Conservation (phyloP, 1,140 invertebrate species). For the Lepidurus arcticus region DNA sequence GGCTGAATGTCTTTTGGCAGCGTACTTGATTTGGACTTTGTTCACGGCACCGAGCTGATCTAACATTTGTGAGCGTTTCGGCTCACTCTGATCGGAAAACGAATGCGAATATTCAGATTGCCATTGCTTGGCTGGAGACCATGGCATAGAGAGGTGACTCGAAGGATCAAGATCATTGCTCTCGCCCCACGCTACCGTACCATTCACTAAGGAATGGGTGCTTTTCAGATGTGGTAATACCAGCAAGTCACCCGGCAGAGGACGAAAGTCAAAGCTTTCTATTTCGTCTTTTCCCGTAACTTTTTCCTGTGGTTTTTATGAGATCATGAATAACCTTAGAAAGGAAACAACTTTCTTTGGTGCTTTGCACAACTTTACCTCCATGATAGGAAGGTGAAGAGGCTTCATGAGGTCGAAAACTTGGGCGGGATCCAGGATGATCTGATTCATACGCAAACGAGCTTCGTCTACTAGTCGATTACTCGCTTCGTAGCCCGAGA, state of each 20-base stretch:
- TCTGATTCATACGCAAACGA: not conserved
- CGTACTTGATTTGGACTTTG: not conserved
- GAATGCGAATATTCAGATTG: not conserved
- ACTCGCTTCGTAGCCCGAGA: not conserved
- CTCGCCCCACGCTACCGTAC: not conserved
- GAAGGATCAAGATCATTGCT: not conserved
- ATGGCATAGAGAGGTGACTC: not conserved
- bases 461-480: not conserved
- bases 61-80: not conserved
- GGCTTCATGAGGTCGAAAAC: not conserved
- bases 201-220: not conserved
- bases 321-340: not conserved
- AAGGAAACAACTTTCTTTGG: not conserved
- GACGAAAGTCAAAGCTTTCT: not conserved
- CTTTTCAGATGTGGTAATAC: not conserved
- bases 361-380: not conserved
- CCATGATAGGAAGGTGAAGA: not conserved
- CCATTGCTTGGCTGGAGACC: not conserved
- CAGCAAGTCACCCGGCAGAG: not conserved
- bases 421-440: not conserved
- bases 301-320: not conserved
- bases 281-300: not conserved
- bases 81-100: not conserved
- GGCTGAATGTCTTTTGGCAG: slow-evolving; percentile 15
- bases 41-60: not conserved